These are phyloP conservation scores for Dreissena rostriformis DNA, from an alignment of 1,140 invertebrate genomes.

Conservation along the genomic window DNA sequence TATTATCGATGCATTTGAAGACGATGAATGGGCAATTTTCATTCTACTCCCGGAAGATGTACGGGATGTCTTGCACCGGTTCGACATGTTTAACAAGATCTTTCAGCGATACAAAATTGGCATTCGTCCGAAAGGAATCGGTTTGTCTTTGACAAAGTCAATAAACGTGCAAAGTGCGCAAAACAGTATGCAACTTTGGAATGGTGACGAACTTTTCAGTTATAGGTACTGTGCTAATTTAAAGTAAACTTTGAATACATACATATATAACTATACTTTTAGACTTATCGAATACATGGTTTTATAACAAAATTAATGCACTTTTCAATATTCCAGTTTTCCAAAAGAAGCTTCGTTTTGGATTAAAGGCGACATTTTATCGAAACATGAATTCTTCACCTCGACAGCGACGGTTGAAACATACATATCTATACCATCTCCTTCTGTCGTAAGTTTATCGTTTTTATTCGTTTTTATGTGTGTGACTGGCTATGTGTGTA, in stretches of 20 bases:
- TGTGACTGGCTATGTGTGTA: no score
- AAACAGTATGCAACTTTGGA: conserved; percentile 11
- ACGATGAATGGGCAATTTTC: conserved; percentile 19
- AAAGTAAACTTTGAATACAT: no score
- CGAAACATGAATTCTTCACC: neutral
- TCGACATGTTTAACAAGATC: neutral
- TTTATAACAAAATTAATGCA: no score
- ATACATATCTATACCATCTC: no score
- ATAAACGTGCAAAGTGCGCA: neutral
- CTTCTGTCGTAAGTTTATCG: no score
- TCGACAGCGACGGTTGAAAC: no score
- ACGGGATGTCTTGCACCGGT: conserved; percentile 2
- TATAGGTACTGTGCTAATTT: conserved; percentile 19
- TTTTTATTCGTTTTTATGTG: no score
- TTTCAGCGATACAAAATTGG: conserved; percentile 2
- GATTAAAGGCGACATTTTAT: neutral
- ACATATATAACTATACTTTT: no score
- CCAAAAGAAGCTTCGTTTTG: conserved; percentile 12
- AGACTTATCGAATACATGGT: no score
- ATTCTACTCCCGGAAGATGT: conserved; percentile 27
- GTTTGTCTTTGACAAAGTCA: conserved; percentile 21
- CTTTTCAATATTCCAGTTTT: no score
- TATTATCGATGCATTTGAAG: conserved; percentile 39
- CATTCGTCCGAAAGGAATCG: conserved; percentile 18
- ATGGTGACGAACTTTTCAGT: conserved; percentile 32